These are phyloP conservation scores for Pachypanchax playfairii DNA, from an alignment of 2,113 vertebrate genomes.

Conservation along the genomic window DNA sequence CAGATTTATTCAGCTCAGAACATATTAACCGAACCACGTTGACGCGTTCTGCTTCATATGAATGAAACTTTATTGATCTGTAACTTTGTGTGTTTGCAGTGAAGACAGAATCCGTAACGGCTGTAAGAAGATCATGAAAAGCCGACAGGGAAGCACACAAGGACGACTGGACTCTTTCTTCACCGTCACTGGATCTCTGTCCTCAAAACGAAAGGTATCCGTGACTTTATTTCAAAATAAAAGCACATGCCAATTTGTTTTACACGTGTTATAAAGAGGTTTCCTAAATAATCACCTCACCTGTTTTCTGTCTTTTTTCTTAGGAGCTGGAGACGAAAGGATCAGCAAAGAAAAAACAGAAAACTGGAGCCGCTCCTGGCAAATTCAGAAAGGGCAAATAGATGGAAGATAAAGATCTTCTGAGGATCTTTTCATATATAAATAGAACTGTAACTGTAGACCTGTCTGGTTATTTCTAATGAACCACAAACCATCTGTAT, in stretches of 20 bases:
- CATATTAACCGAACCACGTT: too few relatives aligned
- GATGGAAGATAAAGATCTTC: background rate
- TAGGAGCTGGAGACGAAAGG: conserved; percentile 87
- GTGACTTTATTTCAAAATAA: too few relatives aligned
- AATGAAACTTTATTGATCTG: background rate
- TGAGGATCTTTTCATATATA: background rate
- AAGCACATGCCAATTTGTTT: background rate
- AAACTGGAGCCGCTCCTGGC: conserved; percentile 67
- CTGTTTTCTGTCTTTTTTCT: background rate
- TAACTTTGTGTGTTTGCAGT: conserved; percentile 54
- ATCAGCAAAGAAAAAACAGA: conserved; percentile 89
- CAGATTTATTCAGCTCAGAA: too few relatives aligned
- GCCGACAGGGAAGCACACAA: conserved; percentile 94
- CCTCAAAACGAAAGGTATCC: conserved; percentile 90
- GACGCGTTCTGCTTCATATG: too few relatives aligned
- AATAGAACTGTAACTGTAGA: background rate
- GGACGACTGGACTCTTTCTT: conserved; percentile 96
- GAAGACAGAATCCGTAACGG: conserved; percentile 93
- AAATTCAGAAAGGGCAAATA: conserved; percentile 88
- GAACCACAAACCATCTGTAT: background rate
- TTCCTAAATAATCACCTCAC: too few relatives aligned
- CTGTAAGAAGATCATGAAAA: conserved; percentile 87
- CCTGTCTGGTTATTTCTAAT: background rate
- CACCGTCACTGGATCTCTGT: conserved; percentile 92
- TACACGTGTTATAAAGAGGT: too few relatives aligned